phyloP scores from a whole-genome alignment of 1,140 invertebrate species.

The Trichogramma pretiosum region DNA sequence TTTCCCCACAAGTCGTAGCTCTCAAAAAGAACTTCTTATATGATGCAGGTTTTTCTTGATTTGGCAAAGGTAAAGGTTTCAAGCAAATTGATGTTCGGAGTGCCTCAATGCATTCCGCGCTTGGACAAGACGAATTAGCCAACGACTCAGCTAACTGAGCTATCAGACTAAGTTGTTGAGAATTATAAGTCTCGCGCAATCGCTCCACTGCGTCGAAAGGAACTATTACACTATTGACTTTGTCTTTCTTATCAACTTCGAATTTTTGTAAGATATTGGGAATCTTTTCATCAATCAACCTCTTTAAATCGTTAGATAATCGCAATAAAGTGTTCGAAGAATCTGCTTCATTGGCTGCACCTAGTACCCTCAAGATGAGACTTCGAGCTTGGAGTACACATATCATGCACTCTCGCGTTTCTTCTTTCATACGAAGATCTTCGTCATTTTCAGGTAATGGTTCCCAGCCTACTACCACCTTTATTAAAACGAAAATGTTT shows the following conservation, averaged over 20 bases:
- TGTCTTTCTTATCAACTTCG: conserved; percentile 22
- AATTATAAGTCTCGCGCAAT: conserved; percentile 35
- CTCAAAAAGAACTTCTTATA: conserved; percentile 37
- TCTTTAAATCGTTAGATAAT: conserved; percentile 29
- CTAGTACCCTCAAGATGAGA: conserved; percentile 37
- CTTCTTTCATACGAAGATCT: conserved; percentile 32
- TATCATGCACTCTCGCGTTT: conserved; percentile 39
- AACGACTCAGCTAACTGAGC: conserved; percentile 33
- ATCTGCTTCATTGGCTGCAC: conserved; percentile 29
- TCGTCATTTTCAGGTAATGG: conserved; percentile 26
- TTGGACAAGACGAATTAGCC: conserved; percentile 26
- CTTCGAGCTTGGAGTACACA: conserved; percentile 32
- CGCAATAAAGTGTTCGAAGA: conserved; percentile 26
- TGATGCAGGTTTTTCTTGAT: conserved; percentile 29
- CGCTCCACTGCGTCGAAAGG: conserved; percentile 39
- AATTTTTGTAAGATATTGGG: conserved; percentile 33
- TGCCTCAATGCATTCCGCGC: conserved; percentile 32
- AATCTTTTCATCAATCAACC: conserved; percentile 29
- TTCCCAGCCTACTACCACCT: conserved; percentile 41
- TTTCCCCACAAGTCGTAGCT: conserved; percentile 40
- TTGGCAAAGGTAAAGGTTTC: conserved; percentile 27
- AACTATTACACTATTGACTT: conserved; percentile 34
- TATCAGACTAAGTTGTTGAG: conserved; percentile 35
- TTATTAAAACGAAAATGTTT: neutral
- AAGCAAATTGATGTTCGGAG: conserved; percentile 28